phyloP scores from a whole-genome alignment of 1,140 invertebrate genomes.

The Phortica variegata region DNA sequence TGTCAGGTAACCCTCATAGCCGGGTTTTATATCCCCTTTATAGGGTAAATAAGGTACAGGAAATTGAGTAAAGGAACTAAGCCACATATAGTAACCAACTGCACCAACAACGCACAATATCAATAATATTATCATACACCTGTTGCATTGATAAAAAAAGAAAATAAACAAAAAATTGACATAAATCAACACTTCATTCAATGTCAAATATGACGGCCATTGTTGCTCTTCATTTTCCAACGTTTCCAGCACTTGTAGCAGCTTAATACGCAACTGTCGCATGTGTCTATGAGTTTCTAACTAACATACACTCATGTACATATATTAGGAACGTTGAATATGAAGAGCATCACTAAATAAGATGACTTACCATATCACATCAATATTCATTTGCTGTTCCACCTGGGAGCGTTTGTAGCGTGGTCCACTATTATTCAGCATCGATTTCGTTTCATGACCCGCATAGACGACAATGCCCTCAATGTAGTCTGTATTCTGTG shows the following conservation, averaged over 20 bases:
- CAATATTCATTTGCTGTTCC: constrained; percentile 91
- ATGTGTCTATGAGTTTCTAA: too few species aligned
- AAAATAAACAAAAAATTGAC: too few species aligned
- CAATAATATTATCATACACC: constrained; percentile 87
- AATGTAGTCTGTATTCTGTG: constrained; percentile 70
- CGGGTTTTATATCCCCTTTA: constrained; percentile 57
- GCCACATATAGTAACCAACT: constrained; percentile 84
- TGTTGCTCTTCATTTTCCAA: too few species aligned
- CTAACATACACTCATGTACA: too few species aligned
- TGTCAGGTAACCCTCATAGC: constrained; percentile 80
- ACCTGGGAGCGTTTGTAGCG: constrained; percentile 91
- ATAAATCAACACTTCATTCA: too few species aligned
- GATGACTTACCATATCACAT: constrained; percentile 85
- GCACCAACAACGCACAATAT: constrained; percentile 90
- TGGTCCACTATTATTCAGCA: constrained; percentile 95
- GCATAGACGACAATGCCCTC: constrained; percentile 98
- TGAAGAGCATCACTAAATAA: too few species aligned
- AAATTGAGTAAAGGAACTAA: constrained; percentile 61
- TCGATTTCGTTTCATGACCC: constrained; percentile 96
- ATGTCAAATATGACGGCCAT: too few species aligned
- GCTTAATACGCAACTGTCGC: too few species aligned
- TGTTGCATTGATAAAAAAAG: constrained; percentile 13
- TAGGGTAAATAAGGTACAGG: constrained; percentile 65
- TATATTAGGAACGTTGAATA: too few species aligned
- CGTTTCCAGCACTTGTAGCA: not conserved